Evolutionary conservation across 1,140 invertebrate genomes (phyloP).

Genomic region (Caenorhabditis briggsae): DNA sequence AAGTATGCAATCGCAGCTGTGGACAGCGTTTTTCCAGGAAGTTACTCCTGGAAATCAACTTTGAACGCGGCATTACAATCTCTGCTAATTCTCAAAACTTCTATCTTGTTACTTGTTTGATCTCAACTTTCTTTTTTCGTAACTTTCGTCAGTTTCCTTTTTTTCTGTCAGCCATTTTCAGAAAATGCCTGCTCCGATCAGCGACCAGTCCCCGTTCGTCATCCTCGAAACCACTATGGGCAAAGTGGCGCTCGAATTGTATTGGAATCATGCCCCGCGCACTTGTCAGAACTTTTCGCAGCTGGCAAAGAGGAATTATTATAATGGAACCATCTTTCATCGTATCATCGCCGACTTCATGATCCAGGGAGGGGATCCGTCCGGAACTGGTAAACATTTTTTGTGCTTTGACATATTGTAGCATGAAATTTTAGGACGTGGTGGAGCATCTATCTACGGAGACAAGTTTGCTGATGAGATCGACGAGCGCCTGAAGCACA

Average conservation of each 20-base stretch:
- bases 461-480: constrained; percentile 95
- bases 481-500: constrained; percentile 91
- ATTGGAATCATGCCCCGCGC: constrained; percentile 96
- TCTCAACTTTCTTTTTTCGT: background rate
- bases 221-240: constrained; percentile 83
- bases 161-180: background rate
- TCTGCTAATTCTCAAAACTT: too few relatives aligned
- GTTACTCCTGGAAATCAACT: too few relatives aligned
- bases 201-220: constrained; percentile 55
- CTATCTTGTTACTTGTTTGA: too few relatives aligned
- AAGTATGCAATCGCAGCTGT: too few relatives aligned
- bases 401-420: background rate
- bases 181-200: constrained; percentile 25
- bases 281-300: constrained; percentile 98
- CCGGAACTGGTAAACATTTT: constrained; percentile 83
- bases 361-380: constrained; percentile 93
- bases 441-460: constrained; percentile 96
- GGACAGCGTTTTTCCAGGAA: too few relatives aligned
- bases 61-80: too few relatives aligned
- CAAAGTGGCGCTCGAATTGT: constrained; percentile 89
- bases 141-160: background rate
- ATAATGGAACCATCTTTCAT: constrained; percentile 95
- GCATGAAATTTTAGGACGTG: constrained; percentile 82
- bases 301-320: constrained; percentile 90
- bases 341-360: constrained; percentile 96